Conservation (phyloP, 2,797 vertebrate genomes). For the Fundulus diaphanus region DNA sequence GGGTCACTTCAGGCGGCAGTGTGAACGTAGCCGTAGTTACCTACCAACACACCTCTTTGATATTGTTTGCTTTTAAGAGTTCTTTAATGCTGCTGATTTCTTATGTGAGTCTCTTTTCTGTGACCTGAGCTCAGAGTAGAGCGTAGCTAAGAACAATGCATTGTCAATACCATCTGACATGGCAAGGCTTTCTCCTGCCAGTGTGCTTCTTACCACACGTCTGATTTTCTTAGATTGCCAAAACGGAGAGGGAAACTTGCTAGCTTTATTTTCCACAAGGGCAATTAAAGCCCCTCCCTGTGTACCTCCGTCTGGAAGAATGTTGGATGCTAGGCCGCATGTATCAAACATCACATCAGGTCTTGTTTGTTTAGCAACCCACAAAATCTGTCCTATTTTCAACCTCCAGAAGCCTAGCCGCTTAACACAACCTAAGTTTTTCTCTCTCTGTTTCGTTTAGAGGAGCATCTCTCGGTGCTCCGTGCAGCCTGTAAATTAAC, state of each 20-base stretch:
- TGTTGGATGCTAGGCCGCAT: background rate
- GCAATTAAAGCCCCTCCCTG: background rate
- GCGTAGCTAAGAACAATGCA: background rate
- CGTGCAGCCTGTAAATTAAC: no score
- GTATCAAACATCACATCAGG: constrained; percentile 11
- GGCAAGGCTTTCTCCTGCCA: constrained; percentile 3
- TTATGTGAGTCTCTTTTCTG: background rate
- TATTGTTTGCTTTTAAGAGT: background rate
- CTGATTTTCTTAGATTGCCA: no score
- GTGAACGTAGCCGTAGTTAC: no score
- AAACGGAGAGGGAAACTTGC: no score
- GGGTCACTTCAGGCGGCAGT: no score
- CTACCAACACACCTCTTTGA: background rate
- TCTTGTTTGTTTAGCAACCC: constrained; percentile 9
- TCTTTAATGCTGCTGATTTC: constrained; percentile 2
- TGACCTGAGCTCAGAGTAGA: background rate
- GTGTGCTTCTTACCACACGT: background rate
- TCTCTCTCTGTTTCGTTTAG: background rate
- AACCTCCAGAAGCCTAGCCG: no score
- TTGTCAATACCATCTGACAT: constrained; percentile 6
- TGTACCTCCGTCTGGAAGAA: constrained; percentile 1
- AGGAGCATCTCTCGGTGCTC: background rate
- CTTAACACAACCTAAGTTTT: no score
- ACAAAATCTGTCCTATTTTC: background rate
- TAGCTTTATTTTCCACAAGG: background rate